These are phyloP conservation scores for Drosophila gaucha DNA, from an alignment of 2,888 invertebrate genomes.

Conservation along the genomic window DNA sequence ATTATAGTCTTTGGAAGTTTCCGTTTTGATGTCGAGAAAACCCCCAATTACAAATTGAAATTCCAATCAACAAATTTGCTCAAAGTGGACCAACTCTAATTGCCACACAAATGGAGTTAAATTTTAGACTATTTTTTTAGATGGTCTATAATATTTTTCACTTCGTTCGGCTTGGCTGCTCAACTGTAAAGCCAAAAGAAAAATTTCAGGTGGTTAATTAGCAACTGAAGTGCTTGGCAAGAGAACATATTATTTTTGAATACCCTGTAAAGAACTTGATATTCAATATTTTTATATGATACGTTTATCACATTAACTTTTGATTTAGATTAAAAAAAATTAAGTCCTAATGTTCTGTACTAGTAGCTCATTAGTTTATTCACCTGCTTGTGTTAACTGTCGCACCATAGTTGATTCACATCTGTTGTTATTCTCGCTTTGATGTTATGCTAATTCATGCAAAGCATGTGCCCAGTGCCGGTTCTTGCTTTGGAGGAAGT, in stretches of 20 bases:
- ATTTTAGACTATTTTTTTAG: conserved; percentile 10
- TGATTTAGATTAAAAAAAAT: conserved; percentile 6
- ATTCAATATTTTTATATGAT: too few species aligned
- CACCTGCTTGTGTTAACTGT: conserved; percentile 59
- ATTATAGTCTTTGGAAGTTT: conserved; percentile 38
- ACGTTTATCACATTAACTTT: conserved; percentile 5
- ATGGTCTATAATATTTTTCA: conserved; percentile 20
- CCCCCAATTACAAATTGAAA: conserved; percentile 27
- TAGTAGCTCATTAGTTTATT: conserved; percentile 65
- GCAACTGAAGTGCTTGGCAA: conserved; percentile 5
- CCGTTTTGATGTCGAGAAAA: conserved; percentile 36
- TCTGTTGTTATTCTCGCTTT: conserved; percentile 56
- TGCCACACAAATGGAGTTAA: conserved; percentile 22
- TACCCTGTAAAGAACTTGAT: conserved; percentile 7
- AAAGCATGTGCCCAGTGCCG: conserved; percentile 67
- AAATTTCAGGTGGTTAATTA: conserved; percentile 49
- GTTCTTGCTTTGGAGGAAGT: conserved; percentile 62
- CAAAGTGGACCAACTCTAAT: conserved; percentile 22
- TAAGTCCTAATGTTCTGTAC: conserved; percentile 13
- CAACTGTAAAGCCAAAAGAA: conserved; percentile 46
- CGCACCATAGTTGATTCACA: conserved; percentile 44
- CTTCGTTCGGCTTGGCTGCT: conserved; percentile 57
- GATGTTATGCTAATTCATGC: conserved; percentile 71
- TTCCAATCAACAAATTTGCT: conserved; percentile 24
- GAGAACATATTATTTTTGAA: background rate